Base-by-base conservation (phyloP, 2,888 invertebrate genomes). In the Trichopria drosophilae region DNA sequence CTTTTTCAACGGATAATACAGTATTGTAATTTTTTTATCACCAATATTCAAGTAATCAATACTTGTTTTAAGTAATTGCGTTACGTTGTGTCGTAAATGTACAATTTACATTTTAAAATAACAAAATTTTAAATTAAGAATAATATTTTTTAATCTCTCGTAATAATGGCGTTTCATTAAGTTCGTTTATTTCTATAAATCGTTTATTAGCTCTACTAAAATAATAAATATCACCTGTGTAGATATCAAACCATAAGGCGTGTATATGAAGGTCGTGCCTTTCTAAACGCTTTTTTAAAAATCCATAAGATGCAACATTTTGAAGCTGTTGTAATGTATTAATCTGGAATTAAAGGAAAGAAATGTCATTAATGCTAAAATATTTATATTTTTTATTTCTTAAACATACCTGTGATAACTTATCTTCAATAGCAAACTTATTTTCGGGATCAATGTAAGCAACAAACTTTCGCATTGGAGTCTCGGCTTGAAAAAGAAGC, bases 231-330 rank as follows among this genome's bases (percentile, higher is more conserved):
- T 96, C 93, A 0, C 95, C 97, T 0, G 93, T 93, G 72, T 95
- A 95, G 72, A 98, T 93, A 73, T 97, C 97, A 73, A 97, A 96
- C 97, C 97, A 98, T 28, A 98, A 78, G 0, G 96, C 97, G 68
- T 93, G 94, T 59, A 96, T 88, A 66, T 91, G 90, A 31, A 94
- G 79, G 70, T 92, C 85, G 63, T 91, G 87, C 32, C 82, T 83
- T 71, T 90, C 86, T 12, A 96, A 78, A 2, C 91, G 84, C 55
- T 85, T 84, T 67, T 89, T 89, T 26, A 96, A 77, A 78, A 95
- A 93, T 29, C 92, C 90, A 71, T 96, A 94, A 10, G 93, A 93
- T 3, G 93, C 90, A 36, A 96, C 84, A 73, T 96, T 94, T 73
- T 94, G 91, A 57, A 95, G 77, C 75, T 96, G 95, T 69, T 94